Percentiles rank a stretch among this genome's conserved stretches.
phyloP scores from a whole-genome alignment of 2,113 vertebrate genomes.

The Propithecus coquereli region DNA sequence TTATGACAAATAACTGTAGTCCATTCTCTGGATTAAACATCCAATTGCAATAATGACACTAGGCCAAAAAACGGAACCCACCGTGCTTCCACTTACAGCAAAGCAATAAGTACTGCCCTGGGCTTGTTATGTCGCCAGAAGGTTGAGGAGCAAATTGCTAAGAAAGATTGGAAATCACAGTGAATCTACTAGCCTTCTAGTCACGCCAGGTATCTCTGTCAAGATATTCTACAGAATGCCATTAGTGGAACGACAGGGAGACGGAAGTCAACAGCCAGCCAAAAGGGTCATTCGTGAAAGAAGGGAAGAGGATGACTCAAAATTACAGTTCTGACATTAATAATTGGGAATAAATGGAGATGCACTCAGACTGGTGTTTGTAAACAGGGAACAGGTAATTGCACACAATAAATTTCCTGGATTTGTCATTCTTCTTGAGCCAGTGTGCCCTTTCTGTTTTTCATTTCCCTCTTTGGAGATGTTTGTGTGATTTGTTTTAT shows the following conservation, averaged over 20 bases:
- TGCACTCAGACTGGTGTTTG: neutral
- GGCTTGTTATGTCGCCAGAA: neutral
- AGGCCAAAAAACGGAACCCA: slow-evolving; percentile 18
- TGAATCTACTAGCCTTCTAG: slow-evolving; percentile 46
- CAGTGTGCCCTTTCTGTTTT: neutral
- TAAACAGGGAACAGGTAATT: slow-evolving; percentile 58
- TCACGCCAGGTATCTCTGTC: slow-evolving; percentile 33
- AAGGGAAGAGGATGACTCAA: slow-evolving; percentile 55
- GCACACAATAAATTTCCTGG: slow-evolving; percentile 42
- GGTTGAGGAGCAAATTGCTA: slow-evolving; percentile 64
- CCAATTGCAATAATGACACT: slow-evolving; percentile 22
- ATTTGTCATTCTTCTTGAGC: slow-evolving; percentile 46
- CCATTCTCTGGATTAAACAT: neutral
- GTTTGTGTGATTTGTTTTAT: neutral
- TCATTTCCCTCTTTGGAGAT: slow-evolving; percentile 3
- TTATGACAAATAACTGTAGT: neutral
- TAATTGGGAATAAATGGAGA: slow-evolving; percentile 59
- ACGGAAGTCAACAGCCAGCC: slow-evolving; percentile 52
- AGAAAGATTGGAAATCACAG: slow-evolving; percentile 61
- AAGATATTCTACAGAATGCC: slow-evolving; percentile 54
- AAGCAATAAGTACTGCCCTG: slow-evolving; percentile 29
- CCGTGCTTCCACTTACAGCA: neutral
- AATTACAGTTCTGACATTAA: slow-evolving; percentile 72
- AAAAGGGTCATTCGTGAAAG: slow-evolving; percentile 52
- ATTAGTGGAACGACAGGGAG: slow-evolving; percentile 15